Evolutionary conservation across 2,797 vertebrate species (phyloP).

Genomic region (Leuciscus waleckii): DNA sequence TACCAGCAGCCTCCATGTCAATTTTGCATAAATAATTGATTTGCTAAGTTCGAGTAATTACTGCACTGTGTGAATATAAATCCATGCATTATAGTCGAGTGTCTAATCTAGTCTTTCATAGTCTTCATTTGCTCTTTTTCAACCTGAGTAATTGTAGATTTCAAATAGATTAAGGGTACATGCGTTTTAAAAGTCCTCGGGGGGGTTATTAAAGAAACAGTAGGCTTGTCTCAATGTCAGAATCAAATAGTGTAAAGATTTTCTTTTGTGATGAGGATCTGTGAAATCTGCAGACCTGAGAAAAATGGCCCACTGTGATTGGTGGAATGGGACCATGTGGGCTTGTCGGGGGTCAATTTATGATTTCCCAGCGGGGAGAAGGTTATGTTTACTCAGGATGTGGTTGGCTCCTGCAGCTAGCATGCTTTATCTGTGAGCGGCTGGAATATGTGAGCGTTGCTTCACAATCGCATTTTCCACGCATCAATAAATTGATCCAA

Average conservation of each 20-base stretch:
- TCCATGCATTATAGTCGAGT: slow-evolving; percentile 10
- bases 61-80: slow-evolving; percentile 23
- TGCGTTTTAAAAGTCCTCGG: background rate
- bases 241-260: slow-evolving; percentile 37
- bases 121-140: slow-evolving; percentile 3
- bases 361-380: slow-evolving; percentile 65
- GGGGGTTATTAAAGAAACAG: slow-evolving; percentile 19
- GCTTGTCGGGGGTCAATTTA: slow-evolving; percentile 63
- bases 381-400: slow-evolving; percentile 70
- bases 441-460: background rate
- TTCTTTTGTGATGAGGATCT: slow-evolving; percentile 47
- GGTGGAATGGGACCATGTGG: slow-evolving; percentile 61
- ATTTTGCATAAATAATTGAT: slow-evolving; percentile 51
- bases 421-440: slow-evolving; percentile 23
- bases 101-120: background rate
- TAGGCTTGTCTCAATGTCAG: slow-evolving; percentile 17
- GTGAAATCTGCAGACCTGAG: slow-evolving; percentile 51
- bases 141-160: slow-evolving; percentile 32
- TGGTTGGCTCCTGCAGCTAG: slow-evolving; percentile 66
- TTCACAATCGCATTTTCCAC: background rate
- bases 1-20: slow-evolving; percentile 60
- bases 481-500: slow-evolving; percentile 35
- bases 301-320: slow-evolving; percentile 54
- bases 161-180: slow-evolving; percentile 7
- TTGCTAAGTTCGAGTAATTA: slow-evolving; percentile 42